Conservation (phyloP, 2,113 vertebrate species). For the Seriola aureovittata region DNA sequence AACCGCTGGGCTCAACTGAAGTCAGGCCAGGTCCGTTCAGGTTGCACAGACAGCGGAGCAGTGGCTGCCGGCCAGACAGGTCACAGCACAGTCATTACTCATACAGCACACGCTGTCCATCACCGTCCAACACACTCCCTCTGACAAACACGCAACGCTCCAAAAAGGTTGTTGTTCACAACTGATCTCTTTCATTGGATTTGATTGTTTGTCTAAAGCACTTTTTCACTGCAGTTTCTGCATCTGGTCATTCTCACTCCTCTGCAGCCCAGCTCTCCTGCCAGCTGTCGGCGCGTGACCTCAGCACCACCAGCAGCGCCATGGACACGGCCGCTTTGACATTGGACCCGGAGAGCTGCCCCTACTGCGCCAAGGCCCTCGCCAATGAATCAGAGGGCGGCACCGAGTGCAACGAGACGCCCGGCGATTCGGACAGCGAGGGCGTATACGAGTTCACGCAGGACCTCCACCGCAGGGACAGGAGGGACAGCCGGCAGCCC, state of each 20-base stretch:
- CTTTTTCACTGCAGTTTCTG: slow-evolving; percentile 16
- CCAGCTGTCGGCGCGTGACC: slow-evolving; percentile 88
- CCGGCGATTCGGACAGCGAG: slow-evolving; percentile 92
- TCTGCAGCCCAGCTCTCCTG: slow-evolving; percentile 88
- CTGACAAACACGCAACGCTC: slow-evolving; percentile 25
- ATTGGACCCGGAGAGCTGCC: slow-evolving; percentile 90
- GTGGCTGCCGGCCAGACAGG: slow-evolving; percentile 25
- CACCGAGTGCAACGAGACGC: slow-evolving; percentile 85
- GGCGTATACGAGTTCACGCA: slow-evolving; percentile 94
- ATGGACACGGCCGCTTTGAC: slow-evolving; percentile 84
- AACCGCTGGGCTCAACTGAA: slow-evolving; percentile 38
- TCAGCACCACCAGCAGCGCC: slow-evolving; percentile 83
- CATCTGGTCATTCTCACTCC: slow-evolving; percentile 49
- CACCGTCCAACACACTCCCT: slow-evolving; percentile 20
- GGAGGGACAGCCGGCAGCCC: slow-evolving; percentile 84
- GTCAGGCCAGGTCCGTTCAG: slow-evolving; percentile 46
- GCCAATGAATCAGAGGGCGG: slow-evolving; percentile 85
- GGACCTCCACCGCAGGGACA: slow-evolving; percentile 90
- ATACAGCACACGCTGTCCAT: slow-evolving; percentile 27
- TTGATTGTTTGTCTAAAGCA: slow-evolving; percentile 36
- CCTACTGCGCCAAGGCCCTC: slow-evolving; percentile 89
- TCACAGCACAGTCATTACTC: slow-evolving; percentile 42
- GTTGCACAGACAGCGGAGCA: slow-evolving; percentile 21
- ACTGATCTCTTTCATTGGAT: slow-evolving; percentile 15
- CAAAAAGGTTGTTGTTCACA: slow-evolving; percentile 31